Conservation (phyloP, 2,113 vertebrate species). For the pig (Sus scrofa) region DNA sequence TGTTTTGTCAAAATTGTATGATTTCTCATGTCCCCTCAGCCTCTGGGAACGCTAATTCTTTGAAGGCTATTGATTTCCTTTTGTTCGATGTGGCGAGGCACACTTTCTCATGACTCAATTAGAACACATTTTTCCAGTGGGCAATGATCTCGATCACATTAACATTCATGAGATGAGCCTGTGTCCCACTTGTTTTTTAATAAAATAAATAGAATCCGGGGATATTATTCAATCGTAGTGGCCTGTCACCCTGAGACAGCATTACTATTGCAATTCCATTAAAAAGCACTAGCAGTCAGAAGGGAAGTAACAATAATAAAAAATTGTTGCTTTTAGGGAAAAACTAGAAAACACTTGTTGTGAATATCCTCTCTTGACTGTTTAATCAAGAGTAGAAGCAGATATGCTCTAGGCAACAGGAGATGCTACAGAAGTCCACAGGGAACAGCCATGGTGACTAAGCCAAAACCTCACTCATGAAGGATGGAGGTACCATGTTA, state of each 20-base stretch:
- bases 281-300: constrained; percentile 35
- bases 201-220: constrained; percentile 66
- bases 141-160: constrained; percentile 27
- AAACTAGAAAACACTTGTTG: neutral
- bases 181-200: constrained; percentile 62
- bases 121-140: constrained; percentile 69
- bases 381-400: constrained; percentile 63
- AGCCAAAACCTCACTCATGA: neutral
- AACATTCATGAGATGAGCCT: constrained; percentile 71
- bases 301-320: constrained; percentile 65
- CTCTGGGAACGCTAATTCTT: constrained; percentile 44
- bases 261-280: constrained; percentile 68
- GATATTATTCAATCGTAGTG: constrained; percentile 6
- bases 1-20: constrained; percentile 43
- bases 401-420: neutral
- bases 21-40: neutral
- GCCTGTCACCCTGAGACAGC: constrained; percentile 58
- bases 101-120: constrained; percentile 41
- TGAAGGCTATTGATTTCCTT: constrained; percentile 55
- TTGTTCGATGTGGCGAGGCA: constrained; percentile 12
- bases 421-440: neutral
- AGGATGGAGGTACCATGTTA: neutral
- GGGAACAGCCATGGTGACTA: neutral
- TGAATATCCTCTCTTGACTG: constrained; percentile 44
- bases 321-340: constrained; percentile 69